These are phyloP conservation scores for Teleiodes luculella DNA, from an alignment of 2,888 invertebrate species.

Conservation along the genomic window DNA sequence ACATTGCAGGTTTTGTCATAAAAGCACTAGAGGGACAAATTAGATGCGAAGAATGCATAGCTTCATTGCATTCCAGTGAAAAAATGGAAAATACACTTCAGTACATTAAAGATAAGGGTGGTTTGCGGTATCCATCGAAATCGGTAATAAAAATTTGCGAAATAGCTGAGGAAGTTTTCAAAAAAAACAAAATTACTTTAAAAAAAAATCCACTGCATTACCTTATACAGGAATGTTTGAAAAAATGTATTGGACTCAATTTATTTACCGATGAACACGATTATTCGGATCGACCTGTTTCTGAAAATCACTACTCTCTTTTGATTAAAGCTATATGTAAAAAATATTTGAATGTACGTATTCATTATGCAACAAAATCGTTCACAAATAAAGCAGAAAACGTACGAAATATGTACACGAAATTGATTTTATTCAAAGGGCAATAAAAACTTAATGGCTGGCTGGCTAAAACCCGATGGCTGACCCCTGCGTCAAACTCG, in stretches of 20 bases:
- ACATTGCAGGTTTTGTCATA: slow-evolving; percentile 8
- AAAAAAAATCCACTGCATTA: slow-evolving; percentile 1
- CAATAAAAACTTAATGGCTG: not conserved
- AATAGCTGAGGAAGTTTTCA: not conserved
- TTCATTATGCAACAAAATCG: not conserved
- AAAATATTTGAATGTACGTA: slow-evolving; percentile 2
- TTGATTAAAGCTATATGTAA: not conserved
- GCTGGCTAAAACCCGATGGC: too few relatives aligned
- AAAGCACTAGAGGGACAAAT: not conserved
- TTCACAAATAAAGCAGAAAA: not conserved
- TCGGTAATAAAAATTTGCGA: not conserved
- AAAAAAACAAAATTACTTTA: not conserved
- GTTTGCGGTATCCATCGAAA: slow-evolving; percentile 2
- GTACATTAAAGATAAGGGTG: slow-evolving; percentile 4
- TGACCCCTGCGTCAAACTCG: too few relatives aligned
- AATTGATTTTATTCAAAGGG: not conserved
- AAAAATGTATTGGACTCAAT: not conserved
- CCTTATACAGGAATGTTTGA: not conserved
- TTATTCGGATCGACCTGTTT: not conserved
- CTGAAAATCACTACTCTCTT: not conserved
- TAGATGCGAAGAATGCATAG: slow-evolving; percentile 4
- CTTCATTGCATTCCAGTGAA: not conserved
- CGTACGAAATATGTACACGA: not conserved
- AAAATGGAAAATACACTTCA: not conserved
- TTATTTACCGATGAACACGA: not conserved